Percentiles rank a stretch among this genome's conserved stretches.
Conservation (phyloP, 2,797 vertebrate species). For the Caiman crocodilus region DNA sequence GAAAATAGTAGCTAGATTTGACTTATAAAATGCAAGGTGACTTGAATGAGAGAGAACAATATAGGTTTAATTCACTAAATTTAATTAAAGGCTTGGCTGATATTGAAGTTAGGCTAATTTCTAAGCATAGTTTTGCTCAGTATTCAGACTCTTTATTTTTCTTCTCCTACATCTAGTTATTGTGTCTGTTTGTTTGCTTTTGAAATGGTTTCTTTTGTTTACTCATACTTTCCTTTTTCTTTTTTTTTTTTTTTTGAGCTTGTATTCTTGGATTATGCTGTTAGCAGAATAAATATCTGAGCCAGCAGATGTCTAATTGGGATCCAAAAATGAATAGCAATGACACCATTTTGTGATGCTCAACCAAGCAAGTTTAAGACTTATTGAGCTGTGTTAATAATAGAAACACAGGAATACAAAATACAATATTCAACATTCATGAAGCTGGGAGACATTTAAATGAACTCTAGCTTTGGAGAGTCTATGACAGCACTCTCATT, state of each 20-base stretch:
- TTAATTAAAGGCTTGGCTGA: neutral
- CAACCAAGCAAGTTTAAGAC: neutral
- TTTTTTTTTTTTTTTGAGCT: neutral
- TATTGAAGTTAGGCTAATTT: neutral
- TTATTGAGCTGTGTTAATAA: neutral
- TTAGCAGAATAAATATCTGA: neutral
- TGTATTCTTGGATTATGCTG: rapidly evolving
- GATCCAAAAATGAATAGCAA: neutral
- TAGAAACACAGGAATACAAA: neutral
- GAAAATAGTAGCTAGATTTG: slow-evolving; percentile 4
- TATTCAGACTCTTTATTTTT: neutral
- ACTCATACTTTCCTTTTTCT: neutral
- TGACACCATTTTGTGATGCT: neutral
- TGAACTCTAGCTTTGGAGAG: neutral
- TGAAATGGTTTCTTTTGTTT: neutral
- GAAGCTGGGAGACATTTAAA: neutral
- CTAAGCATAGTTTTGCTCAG: neutral
- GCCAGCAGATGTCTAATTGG: neutral
- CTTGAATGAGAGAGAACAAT: neutral
- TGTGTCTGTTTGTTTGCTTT: neutral
- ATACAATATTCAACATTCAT: neutral
- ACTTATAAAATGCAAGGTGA: neutral
- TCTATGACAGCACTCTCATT: neutral
- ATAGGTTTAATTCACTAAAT: neutral
- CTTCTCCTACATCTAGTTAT: neutral